Percentiles rank a stretch among this genome's conserved stretches.
These are phyloP conservation scores for Panthera uncia DNA, from an alignment of 2,113 vertebrate species.

Conservation along the genomic window DNA sequence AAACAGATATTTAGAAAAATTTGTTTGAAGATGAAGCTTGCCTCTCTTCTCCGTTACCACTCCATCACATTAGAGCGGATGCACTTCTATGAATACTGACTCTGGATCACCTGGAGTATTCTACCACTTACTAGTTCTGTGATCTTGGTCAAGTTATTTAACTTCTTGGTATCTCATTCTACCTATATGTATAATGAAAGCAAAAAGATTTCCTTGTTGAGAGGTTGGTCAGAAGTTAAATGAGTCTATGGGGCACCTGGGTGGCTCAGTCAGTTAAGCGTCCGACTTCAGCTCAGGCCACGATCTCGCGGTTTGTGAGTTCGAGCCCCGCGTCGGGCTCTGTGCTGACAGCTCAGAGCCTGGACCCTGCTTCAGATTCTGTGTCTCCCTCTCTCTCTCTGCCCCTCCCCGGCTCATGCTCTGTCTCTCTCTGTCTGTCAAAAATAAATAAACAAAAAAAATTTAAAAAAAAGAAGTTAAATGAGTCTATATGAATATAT, in stretches of 20 bases:
- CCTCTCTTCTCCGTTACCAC: background rate
- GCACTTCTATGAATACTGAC: background rate
- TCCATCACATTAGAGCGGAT: background rate
- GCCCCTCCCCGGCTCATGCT: no score
- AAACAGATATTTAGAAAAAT: background rate
- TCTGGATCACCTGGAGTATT: background rate
- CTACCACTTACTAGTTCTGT: background rate
- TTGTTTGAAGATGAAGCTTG: background rate
- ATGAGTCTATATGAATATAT: background rate
- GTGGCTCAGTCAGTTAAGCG: no score
- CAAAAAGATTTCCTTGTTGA: background rate
- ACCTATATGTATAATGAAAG: background rate
- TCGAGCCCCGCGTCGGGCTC: no score
- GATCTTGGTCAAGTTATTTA: background rate
- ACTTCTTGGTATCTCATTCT: background rate
- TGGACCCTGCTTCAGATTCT: no score
- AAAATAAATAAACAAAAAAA: no score
- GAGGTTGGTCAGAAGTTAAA: background rate
- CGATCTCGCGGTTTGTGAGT: no score
- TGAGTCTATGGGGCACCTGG: background rate
- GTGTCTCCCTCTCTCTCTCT: no score
- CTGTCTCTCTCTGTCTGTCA: no score
- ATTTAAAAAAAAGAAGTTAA: background rate
- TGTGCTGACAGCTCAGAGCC: no score
- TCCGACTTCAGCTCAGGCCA: no score